Conservation (phyloP, 2,797 vertebrate genomes). For the Chaunax sp. region DNA sequence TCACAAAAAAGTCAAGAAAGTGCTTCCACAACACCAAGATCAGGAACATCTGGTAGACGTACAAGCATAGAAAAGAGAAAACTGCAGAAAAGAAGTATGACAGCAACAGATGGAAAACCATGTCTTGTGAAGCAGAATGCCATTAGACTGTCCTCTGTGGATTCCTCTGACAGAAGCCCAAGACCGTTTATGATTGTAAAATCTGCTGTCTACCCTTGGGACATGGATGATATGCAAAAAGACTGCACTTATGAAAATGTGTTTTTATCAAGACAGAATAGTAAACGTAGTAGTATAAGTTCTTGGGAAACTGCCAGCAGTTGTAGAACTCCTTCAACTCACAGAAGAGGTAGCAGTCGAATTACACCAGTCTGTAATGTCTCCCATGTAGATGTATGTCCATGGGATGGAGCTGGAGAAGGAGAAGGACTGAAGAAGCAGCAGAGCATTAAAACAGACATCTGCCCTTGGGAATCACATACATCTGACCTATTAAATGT, state of each 20-base stretch:
- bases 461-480: constrained; percentile 58
- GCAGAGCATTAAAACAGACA: constrained; percentile 64
- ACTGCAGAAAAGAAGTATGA: constrained; percentile 75
- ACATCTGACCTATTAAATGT: constrained; percentile 52
- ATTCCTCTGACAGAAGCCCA: constrained; percentile 79
- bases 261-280: constrained; percentile 69
- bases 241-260: constrained; percentile 74
- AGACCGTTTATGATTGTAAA: constrained; percentile 65
- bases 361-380: constrained; percentile 57
- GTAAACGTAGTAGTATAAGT: constrained; percentile 73
- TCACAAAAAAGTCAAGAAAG: constrained; percentile 72
- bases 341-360: constrained; percentile 71
- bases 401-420: constrained; percentile 68
- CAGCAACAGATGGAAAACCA: constrained; percentile 76
- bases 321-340: constrained; percentile 73
- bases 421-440: constrained; percentile 56
- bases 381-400: constrained; percentile 70
- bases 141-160: constrained; percentile 78
- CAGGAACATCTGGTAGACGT: constrained; percentile 56
- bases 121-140: constrained; percentile 84
- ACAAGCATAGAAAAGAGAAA: constrained; percentile 63
- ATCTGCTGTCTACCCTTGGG: constrained; percentile 69
- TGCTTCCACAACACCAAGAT: constrained; percentile 61
- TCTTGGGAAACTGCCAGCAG: constrained; percentile 78
- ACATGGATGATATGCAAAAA: constrained; percentile 72